These are phyloP conservation scores for Dichetophora obliterata DNA, from an alignment of 2,888 invertebrate species.

Conservation along the genomic window DNA sequence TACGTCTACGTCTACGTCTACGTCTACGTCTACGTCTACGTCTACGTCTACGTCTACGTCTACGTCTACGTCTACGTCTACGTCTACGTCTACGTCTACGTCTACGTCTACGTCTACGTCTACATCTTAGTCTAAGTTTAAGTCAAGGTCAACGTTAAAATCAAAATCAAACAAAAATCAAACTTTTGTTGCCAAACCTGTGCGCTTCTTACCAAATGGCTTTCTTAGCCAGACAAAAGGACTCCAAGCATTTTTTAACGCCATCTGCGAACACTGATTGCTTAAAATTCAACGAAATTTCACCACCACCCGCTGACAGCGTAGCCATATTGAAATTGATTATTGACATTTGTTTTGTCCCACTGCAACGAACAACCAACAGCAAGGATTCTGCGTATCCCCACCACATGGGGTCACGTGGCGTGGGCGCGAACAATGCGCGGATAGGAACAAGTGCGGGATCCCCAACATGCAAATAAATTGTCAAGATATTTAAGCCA, in stretches of 20 bases:
- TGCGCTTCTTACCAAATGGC: neutral
- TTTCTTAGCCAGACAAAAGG: neutral
- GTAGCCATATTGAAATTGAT: constrained; percentile 26
- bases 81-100: too few relatives aligned
- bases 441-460: neutral
- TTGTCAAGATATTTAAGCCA: constrained; percentile 31
- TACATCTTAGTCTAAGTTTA: too few relatives aligned
- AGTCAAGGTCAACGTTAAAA: too few relatives aligned
- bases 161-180: too few relatives aligned
- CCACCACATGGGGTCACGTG: constrained; percentile 21
- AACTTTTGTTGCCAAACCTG: too few relatives aligned
- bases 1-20: too few relatives aligned
- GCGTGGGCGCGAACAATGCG: neutral
- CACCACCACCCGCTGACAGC: constrained; percentile 12
- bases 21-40: too few relatives aligned
- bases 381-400: neutral
- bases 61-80: too few relatives aligned
- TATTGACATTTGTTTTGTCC: constrained; percentile 16
- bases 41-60: too few relatives aligned
- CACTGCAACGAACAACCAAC: neutral
- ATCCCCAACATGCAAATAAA: neutral
- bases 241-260: neutral
- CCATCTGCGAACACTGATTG: neutral
- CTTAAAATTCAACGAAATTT: neutral
- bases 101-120: too few relatives aligned